These are phyloP conservation scores for Nyctibius bracteatus DNA, from an alignment of 2,113 vertebrate genomes.

Conservation along the genomic window DNA sequence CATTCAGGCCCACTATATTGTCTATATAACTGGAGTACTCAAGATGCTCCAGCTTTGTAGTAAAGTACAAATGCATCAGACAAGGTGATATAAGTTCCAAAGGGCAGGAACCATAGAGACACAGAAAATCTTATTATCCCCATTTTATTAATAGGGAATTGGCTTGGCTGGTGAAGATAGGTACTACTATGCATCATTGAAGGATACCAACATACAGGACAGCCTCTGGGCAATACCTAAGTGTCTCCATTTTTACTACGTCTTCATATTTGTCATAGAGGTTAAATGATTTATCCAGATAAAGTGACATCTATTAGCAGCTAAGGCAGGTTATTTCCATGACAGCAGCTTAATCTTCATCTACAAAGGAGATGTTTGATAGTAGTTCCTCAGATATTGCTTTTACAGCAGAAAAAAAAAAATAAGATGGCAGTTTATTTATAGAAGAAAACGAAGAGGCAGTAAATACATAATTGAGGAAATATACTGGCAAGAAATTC, in stretches of 20 bases:
- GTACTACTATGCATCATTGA: neutral
- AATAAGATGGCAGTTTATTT: neutral
- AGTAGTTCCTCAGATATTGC: neutral
- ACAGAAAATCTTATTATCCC: neutral
- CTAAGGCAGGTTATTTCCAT: neutral
- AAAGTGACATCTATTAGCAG: neutral
- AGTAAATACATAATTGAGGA: neutral
- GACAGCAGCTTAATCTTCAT: neutral
- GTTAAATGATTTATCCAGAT: neutral
- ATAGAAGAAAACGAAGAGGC: neutral
- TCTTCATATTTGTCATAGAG: neutral
- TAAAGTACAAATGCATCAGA: neutral
- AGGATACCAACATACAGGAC: neutral
- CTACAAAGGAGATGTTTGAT: neutral
- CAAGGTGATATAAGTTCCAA: neutral
- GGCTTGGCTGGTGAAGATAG: neutral
- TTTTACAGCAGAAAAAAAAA: neutral
- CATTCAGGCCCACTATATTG: neutral
- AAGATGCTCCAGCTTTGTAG: neutral
- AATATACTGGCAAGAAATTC: neutral
- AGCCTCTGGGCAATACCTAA: neutral
- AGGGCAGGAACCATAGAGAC: neutral
- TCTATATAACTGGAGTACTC: neutral
- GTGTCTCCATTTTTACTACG: neutral
- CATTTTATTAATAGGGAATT: neutral